Percentiles rank a stretch among this genome's conserved stretches.
phyloP scores from a whole-genome alignment of 2,797 vertebrate genomes.

The Clarias pachynema region DNA sequence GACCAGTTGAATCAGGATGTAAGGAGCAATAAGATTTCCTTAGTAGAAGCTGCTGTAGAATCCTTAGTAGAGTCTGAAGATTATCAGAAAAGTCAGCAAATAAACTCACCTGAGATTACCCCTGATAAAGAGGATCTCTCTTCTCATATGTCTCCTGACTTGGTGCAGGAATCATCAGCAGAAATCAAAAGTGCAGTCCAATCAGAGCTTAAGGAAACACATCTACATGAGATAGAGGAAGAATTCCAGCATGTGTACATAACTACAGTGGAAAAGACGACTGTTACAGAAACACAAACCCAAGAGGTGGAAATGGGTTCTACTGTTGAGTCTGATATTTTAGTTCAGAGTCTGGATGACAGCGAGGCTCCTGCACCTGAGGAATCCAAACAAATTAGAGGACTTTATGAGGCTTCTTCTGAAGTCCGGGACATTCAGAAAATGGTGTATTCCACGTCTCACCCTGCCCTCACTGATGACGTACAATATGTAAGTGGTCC shows the following conservation, averaged over 20 bases:
- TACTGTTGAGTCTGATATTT: background rate
- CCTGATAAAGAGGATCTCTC: background rate
- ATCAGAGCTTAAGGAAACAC: background rate
- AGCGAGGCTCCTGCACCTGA: background rate
- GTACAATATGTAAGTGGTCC: background rate
- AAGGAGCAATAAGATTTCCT: background rate
- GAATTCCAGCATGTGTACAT: background rate
- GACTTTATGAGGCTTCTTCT: background rate
- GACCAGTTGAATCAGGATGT: background rate
- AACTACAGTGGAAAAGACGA: background rate
- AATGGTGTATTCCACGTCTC: background rate
- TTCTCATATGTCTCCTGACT: background rate
- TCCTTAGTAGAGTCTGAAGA: background rate
- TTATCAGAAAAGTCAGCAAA: background rate
- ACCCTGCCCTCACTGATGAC: background rate
- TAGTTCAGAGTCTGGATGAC: background rate
- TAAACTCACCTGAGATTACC: background rate
- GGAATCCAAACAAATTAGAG: background rate
- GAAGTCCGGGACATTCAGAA: background rate
- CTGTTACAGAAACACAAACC: background rate
- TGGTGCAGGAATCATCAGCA: background rate
- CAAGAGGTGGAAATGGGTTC: background rate
- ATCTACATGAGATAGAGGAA: background rate
- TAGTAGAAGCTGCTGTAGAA: background rate
- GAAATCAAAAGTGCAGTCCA: background rate